These are phyloP conservation scores for Anguilla marmorata DNA, from an alignment of 2,797 vertebrate genomes.

Conservation along the genomic window DNA sequence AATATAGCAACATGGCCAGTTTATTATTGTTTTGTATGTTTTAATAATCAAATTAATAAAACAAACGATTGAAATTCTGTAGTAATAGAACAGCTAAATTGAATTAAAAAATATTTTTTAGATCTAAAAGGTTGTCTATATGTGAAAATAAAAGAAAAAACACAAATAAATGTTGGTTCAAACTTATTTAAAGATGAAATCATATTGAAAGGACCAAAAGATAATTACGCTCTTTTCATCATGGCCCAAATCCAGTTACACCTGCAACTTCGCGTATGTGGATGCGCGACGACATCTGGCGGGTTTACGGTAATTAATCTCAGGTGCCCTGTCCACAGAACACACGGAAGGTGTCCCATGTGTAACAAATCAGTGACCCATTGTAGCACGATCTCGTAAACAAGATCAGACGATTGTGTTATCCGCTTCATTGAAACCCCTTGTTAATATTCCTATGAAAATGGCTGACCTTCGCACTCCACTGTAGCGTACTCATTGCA, in stretches of 20 bases:
- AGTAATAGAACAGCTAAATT: too few species aligned
- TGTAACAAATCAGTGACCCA: background rate
- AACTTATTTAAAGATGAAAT: background rate
- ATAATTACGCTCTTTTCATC: background rate
- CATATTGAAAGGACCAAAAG: background rate
- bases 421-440: background rate
- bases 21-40: too few species aligned
- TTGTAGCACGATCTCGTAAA: background rate
- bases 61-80: too few species aligned
- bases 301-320: slow-evolving; percentile 1
- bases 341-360: background rate
- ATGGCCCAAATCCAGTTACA: background rate
- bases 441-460: background rate
- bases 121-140: background rate
- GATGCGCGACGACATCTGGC: background rate
- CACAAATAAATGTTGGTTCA: background rate
- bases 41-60: too few species aligned
- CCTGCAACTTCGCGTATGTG: background rate
- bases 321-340: background rate
- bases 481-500: background rate
- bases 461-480: background rate
- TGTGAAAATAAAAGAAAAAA: background rate
- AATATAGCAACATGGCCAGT: too few species aligned
- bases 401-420: background rate
- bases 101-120: too few species aligned